phyloP scores from a whole-genome alignment of 2,888 invertebrate species.

The Linnaemya tessellans region DNA sequence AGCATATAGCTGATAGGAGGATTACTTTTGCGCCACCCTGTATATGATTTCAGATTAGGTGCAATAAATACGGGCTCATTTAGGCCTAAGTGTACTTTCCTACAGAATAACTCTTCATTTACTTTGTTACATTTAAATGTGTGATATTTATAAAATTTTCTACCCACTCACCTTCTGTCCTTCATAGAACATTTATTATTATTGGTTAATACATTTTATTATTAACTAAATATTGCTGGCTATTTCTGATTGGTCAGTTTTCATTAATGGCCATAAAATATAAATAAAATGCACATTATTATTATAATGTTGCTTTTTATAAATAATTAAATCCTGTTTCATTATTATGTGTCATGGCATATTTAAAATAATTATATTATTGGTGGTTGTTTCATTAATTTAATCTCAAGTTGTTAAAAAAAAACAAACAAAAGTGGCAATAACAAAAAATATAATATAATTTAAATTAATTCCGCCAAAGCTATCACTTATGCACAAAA shows the following conservation, averaged over 20 bases:
- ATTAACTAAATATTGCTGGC: conserved; percentile 54
- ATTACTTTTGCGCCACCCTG: too few relatives aligned
- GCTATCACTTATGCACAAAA: conserved; percentile 57
- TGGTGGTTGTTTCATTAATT: conserved; percentile 70
- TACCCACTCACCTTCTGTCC: not conserved
- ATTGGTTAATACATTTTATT: conserved; percentile 58
- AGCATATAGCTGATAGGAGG: too few relatives aligned
- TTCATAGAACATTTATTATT: conserved; percentile 19
- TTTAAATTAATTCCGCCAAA: conserved; percentile 71
- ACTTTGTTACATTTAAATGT: too few relatives aligned
- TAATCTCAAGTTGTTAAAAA: conserved; percentile 69
- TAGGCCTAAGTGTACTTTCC: too few relatives aligned
- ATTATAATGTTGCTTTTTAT: conserved; percentile 41
- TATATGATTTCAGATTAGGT: too few relatives aligned
- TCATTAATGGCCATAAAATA: conserved; percentile 14
- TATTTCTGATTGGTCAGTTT: conserved; percentile 62
- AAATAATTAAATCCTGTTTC: conserved; percentile 71
- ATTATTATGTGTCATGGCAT: conserved; percentile 71
- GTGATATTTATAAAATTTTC: not conserved
- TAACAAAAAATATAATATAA: conserved; percentile 53
- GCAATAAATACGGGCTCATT: too few relatives aligned
- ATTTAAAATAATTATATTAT: conserved; percentile 73
- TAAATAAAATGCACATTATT: conserved; percentile 29
- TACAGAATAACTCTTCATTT: too few relatives aligned
- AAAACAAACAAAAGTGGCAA: conserved; percentile 25